Evolutionary conservation across 2,888 invertebrate species (phyloP).

Genomic region (Odiellus spinosus): DNA sequence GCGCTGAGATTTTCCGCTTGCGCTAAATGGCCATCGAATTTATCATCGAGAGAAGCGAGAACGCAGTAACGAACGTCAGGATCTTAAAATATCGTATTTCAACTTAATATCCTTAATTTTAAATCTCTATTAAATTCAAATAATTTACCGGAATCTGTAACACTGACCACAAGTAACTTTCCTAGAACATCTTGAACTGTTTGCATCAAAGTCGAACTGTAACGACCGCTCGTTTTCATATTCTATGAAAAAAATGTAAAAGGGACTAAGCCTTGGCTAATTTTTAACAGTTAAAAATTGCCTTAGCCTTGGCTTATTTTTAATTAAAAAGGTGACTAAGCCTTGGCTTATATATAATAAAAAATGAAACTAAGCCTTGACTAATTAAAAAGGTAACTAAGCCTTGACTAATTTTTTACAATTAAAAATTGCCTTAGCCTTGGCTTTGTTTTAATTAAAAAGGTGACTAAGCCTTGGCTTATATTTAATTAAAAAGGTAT

Average conservation of each 20-base stretch:
- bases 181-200: constrained; percentile 81
- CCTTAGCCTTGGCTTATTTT: neutral
- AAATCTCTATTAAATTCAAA: neutral
- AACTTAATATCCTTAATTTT: neutral
- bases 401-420: neutral
- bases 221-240: constrained; percentile 16
- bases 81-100: constrained; percentile 37
- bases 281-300: neutral
- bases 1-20: constrained; percentile 89
- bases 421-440: neutral
- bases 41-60: constrained; percentile 69
- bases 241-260: constrained; percentile 6
- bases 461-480: neutral
- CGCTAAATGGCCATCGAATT: constrained; percentile 85
- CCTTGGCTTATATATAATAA: neutral
- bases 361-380: neutral
- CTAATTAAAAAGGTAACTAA: neutral
- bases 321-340: neutral
- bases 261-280: neutral
- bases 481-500: neutral
- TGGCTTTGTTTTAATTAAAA: neutral
- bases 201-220: constrained; percentile 57
- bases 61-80: constrained; percentile 87
- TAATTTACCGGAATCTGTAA: constrained; percentile 60
- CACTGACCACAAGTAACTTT: constrained; percentile 76